Evolutionary conservation across 2,888 invertebrate genomes (phyloP).

Genomic region (Pammene fasciana): DNA sequence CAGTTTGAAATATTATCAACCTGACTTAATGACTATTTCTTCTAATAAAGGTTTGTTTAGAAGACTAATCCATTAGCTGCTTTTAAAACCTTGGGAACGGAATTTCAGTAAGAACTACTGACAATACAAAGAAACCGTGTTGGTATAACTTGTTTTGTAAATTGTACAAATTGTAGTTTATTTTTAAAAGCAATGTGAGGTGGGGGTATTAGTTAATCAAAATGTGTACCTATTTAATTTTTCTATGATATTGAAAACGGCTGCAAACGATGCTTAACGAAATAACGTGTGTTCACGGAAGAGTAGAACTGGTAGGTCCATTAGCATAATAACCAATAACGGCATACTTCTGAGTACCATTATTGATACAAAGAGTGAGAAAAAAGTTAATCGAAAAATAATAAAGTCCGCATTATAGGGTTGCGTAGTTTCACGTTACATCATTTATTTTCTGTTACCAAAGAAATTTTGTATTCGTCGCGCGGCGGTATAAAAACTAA

Average conservation of each 20-base stretch:
- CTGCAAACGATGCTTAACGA: constrained; percentile 7
- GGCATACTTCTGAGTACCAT: constrained; percentile 41
- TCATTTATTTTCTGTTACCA: constrained; percentile 78
- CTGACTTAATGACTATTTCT: constrained; percentile 28
- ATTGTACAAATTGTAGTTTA: too few relatives aligned
- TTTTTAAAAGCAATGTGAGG: too few relatives aligned
- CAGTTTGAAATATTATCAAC: constrained; percentile 36
- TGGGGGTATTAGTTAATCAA: too few relatives aligned
- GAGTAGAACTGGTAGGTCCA: constrained; percentile 8
- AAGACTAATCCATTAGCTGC: constrained; percentile 20
- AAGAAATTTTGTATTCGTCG: constrained; percentile 82
- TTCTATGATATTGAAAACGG: not conserved
- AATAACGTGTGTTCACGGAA: constrained; percentile 24
- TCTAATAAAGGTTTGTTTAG: constrained; percentile 21
- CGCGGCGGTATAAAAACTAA: constrained; percentile 77
- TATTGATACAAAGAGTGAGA: constrained; percentile 35
- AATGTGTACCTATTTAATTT: constrained; percentile 2
- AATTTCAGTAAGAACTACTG: not conserved
- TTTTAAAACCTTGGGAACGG: constrained; percentile 27
- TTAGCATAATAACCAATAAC: constrained; percentile 42
- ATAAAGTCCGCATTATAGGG: constrained; percentile 57
- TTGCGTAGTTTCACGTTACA: constrained; percentile 70
- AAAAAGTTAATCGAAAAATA: constrained; percentile 73
- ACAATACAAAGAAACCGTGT: not conserved
- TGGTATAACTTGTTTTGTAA: too few relatives aligned